Percentiles rank a stretch among this genome's conserved stretches.
These are phyloP conservation scores for Teleogryllus oceanicus DNA, from an alignment of 2,888 invertebrate genomes.

Conservation along the genomic window DNA sequence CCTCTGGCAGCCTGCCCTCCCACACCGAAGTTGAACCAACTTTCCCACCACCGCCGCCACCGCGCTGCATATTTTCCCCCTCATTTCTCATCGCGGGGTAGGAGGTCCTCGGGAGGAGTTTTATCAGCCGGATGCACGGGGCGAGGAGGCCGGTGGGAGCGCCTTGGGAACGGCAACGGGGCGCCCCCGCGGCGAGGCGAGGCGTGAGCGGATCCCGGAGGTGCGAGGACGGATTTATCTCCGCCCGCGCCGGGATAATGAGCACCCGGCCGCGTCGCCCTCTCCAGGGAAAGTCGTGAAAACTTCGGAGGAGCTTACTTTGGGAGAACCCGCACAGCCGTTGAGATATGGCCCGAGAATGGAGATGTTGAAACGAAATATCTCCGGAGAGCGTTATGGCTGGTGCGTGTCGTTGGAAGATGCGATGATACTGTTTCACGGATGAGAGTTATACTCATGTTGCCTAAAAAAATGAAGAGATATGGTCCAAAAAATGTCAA, in stretches of 20 bases:
- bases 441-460: too few species aligned
- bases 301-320: slow-evolving; percentile 6
- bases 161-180: not conserved
- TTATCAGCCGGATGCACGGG: not conserved
- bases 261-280: not conserved
- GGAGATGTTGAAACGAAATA: slow-evolving; percentile 18
- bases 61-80: not conserved
- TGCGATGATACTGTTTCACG: too few species aligned
- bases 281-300: slow-evolving; percentile 3
- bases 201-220: not conserved
- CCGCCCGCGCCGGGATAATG: not conserved
- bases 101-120: not conserved
- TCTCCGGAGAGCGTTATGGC: not conserved
- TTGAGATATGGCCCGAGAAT: not conserved
- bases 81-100: not conserved
- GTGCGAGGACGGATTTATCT: slow-evolving; percentile 10
- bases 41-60: not conserved
- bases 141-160: not conserved
- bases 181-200: not conserved
- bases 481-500: too few species aligned
- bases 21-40: too few species aligned
- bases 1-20: too few species aligned
- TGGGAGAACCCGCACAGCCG: not conserved
- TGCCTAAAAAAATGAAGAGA: too few species aligned
- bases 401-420: too few species aligned